These are phyloP conservation scores for Crocallis elinguaria DNA, from an alignment of 2,888 invertebrate genomes.

Conservation along the genomic window DNA sequence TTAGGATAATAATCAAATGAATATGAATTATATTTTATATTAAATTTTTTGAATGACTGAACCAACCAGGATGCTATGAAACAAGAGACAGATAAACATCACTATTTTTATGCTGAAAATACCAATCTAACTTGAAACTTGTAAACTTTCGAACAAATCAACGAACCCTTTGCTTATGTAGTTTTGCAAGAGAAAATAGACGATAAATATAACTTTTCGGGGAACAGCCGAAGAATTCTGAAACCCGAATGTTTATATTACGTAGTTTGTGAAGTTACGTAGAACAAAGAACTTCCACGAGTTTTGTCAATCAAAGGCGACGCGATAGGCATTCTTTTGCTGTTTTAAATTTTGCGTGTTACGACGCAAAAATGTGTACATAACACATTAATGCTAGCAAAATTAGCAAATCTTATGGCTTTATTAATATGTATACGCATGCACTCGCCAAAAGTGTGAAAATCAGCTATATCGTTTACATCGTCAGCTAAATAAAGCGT, in stretches of 20 bases:
- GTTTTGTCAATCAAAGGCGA: slow-evolving; percentile 51
- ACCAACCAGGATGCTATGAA: background rate
- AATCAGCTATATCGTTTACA: too few species aligned
- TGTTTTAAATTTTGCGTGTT: background rate
- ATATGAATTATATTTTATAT: too few species aligned
- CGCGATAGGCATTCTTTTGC: background rate
- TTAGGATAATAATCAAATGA: too few species aligned
- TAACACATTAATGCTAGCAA: too few species aligned
- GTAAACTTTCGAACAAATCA: slow-evolving; percentile 22
- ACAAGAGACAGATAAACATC: background rate
- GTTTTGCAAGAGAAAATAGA: slow-evolving; percentile 31
- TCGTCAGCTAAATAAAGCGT: too few species aligned
- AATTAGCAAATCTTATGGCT: too few species aligned
- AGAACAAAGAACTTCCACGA: slow-evolving; percentile 50
- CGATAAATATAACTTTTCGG: slow-evolving; percentile 48
- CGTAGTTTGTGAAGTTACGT: slow-evolving; percentile 51
- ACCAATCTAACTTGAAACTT: background rate
- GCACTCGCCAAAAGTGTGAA: too few species aligned
- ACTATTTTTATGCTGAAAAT: background rate
- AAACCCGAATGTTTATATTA: slow-evolving; percentile 62
- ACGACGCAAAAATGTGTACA: background rate
- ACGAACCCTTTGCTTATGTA: slow-evolving; percentile 9
- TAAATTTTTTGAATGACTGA: too few species aligned
- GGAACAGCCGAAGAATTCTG: slow-evolving; percentile 46
- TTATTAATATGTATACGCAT: too few species aligned